Evolutionary conservation across 2,888 invertebrate genomes (phyloP).

Genomic region (Agrilus cyanescens): DNA sequence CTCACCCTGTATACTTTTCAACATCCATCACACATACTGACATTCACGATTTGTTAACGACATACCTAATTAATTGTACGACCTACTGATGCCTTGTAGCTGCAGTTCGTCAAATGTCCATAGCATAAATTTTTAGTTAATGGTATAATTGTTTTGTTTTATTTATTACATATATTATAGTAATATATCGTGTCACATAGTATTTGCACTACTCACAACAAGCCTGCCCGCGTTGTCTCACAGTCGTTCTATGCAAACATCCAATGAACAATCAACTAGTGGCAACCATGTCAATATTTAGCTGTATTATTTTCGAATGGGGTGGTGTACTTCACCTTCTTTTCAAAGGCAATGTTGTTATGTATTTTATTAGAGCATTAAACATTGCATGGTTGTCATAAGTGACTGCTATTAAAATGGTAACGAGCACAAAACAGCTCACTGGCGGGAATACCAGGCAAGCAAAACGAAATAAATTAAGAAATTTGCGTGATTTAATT

Average conservation of each 20-base stretch:
- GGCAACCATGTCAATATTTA: no score
- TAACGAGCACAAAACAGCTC: slow-evolving; percentile 32
- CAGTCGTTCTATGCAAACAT: slow-evolving; percentile 34
- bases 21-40: no score
- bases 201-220: slow-evolving; percentile 28
- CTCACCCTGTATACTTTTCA: no score
- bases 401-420: slow-evolving; percentile 18
- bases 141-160: neutral
- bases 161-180: neutral
- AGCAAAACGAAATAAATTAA: slow-evolving; percentile 25
- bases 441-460: slow-evolving; percentile 31
- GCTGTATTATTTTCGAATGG: no score
- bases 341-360: no score
- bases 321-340: no score
- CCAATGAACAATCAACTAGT: slow-evolving; percentile 18
- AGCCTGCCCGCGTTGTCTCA: slow-evolving; percentile 41
- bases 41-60: no score
- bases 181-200: neutral
- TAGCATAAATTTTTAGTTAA: no score
- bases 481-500: neutral
- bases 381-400: neutral
- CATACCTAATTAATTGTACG: no score
- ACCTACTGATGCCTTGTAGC: no score
- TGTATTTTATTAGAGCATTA: no score
- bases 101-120: no score